Evolutionary conservation across 2,888 invertebrate species (phyloP).

Genomic region (Erpobdella octoculata): DNA sequence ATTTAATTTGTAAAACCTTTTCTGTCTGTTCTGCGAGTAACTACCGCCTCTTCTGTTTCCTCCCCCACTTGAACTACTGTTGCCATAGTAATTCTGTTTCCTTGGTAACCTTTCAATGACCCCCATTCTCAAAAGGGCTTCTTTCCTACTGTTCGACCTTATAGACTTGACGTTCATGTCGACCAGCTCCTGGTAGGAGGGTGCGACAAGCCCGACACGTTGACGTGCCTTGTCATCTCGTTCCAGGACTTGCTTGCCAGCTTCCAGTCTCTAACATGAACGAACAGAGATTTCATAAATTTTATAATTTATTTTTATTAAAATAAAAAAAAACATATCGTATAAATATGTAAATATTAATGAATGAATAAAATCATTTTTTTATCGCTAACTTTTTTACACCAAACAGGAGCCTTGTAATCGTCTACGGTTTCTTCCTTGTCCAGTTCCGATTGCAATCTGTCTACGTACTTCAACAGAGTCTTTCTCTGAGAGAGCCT

Average conservation of each 20-base stretch:
- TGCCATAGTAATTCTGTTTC: slow-evolving; percentile 11
- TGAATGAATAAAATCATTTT: no score
- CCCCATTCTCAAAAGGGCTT: slow-evolving; percentile 13
- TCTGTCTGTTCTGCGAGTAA: background rate
- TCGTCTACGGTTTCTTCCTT: background rate
- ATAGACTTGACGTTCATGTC: slow-evolving; percentile 23
- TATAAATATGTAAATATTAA: no score
- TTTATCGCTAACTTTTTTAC: slow-evolving; percentile 24
- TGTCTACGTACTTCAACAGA: slow-evolving; percentile 25
- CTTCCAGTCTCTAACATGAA: slow-evolving; percentile 23
- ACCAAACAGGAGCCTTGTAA: slow-evolving; percentile 20
- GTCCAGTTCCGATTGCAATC: slow-evolving; percentile 14
- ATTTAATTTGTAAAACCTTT: no score
- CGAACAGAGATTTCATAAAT: background rate
- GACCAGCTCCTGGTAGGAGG: slow-evolving; percentile 19
- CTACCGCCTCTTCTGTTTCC: background rate
- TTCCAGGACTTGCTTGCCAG: slow-evolving; percentile 18
- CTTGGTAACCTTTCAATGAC: slow-evolving; percentile 21
- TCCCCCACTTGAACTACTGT: background rate
- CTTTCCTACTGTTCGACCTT: slow-evolving; percentile 11
- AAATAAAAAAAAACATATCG: no score
- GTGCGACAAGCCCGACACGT: slow-evolving; percentile 8
- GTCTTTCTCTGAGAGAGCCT: slow-evolving; percentile 21
- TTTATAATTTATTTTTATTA: background rate
- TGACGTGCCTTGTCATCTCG: slow-evolving; percentile 24